These are phyloP conservation scores for cattle (Bos taurus) DNA, from an alignment of 2,113 vertebrate genomes.

Conservation along the genomic window DNA sequence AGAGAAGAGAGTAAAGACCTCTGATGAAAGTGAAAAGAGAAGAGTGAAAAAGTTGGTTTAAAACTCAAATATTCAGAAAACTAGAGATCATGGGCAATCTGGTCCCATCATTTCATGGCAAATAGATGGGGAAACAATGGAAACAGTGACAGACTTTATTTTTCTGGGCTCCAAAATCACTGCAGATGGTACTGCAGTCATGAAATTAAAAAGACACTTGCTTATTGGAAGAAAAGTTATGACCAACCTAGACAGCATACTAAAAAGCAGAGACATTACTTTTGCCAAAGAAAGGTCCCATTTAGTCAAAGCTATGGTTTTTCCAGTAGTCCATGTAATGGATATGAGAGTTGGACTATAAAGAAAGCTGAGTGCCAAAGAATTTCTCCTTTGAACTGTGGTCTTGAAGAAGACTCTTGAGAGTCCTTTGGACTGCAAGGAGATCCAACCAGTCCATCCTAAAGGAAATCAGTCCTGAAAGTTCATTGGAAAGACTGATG, in stretches of 20 bases:
- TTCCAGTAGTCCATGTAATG: background rate
- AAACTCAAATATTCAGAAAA: too few relatives aligned
- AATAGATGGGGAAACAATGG: background rate
- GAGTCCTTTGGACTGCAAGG: background rate
- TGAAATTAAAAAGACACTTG: background rate
- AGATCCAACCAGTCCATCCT: background rate
- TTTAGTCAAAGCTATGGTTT: background rate
- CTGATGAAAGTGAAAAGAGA: background rate
- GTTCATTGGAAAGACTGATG: background rate
- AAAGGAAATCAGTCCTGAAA: background rate
- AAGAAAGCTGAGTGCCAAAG: background rate
- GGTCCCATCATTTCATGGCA: background rate
- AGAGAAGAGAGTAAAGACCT: too few relatives aligned
- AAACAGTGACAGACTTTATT: background rate
- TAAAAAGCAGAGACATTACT: background rate
- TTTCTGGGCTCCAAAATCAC: background rate
- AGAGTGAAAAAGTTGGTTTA: background rate
- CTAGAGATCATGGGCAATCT: too few relatives aligned
- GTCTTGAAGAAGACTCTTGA: background rate
- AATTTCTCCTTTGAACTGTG: background rate
- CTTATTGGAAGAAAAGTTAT: background rate
- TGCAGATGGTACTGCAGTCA: background rate
- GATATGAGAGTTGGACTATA: background rate
- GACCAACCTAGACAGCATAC: background rate
- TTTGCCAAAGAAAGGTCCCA: background rate